A percentile compares a stretch with the other conserved stretches of the same genome.
These are phyloP conservation scores for Zophobas atratus DNA, from an alignment of 1,140 invertebrate species.

Conservation along the genomic window DNA sequence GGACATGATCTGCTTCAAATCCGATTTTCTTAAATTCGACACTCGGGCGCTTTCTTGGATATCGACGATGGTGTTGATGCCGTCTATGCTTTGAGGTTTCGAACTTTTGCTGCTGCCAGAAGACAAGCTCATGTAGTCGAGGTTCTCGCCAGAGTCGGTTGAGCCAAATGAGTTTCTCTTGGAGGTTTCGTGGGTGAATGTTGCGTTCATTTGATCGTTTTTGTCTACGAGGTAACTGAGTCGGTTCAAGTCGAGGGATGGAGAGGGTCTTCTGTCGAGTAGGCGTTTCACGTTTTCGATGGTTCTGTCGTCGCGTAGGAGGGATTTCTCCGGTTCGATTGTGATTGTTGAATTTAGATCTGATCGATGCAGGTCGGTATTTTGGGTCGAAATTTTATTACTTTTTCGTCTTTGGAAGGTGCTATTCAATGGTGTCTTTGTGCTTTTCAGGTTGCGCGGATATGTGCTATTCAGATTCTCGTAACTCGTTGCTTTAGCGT, in stretches of 20 bases:
- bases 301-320: neutral
- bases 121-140: constrained; percentile 63
- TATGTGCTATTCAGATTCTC: constrained; percentile 54
- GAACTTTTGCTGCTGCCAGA: constrained; percentile 62
- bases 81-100: constrained; percentile 62
- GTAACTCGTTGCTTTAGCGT: constrained; percentile 26
- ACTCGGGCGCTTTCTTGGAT: constrained; percentile 57
- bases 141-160: constrained; percentile 64
- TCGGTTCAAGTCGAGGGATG: constrained; percentile 17
- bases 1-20: constrained; percentile 63
- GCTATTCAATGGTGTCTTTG: constrained; percentile 47
- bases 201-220: constrained; percentile 43
- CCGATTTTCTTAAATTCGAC: constrained; percentile 58
- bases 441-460: constrained; percentile 48
- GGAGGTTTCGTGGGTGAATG: constrained; percentile 5
- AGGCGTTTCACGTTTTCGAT: constrained; percentile 43
- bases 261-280: constrained; percentile 24
- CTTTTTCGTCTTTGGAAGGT: constrained; percentile 46
- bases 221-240: constrained; percentile 28
- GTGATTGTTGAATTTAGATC: constrained; percentile 50
- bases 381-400: constrained; percentile 18
- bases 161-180: constrained; percentile 51
- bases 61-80: constrained; percentile 63
- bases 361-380: neutral
- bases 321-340: constrained; percentile 26